Evolutionary conservation across 2,888 invertebrate species (phyloP).

Genomic region (Pedicia rivosa): DNA sequence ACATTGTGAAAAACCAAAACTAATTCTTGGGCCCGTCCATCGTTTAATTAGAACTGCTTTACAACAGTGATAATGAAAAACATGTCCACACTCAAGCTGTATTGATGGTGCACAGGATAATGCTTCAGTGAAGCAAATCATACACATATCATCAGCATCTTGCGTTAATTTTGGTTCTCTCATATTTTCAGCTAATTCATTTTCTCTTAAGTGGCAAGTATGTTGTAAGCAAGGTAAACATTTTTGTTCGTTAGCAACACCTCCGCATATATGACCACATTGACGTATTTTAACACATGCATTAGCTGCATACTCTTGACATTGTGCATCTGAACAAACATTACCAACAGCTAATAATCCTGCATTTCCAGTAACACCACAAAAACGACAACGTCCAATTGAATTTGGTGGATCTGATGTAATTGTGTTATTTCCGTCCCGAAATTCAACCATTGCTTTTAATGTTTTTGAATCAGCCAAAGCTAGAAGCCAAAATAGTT

Average conservation of each 20-base stretch:
- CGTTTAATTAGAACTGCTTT: conserved; percentile 66
- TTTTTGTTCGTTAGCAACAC: conserved; percentile 65
- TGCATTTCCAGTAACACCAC: conserved; percentile 67
- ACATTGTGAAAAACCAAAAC: conserved; percentile 89
- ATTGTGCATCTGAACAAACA: conserved; percentile 86
- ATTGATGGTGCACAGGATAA: conserved; percentile 89
- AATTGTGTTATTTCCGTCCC: conserved; percentile 46
- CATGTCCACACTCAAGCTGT: conserved; percentile 83
- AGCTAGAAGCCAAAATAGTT: conserved; percentile 87
- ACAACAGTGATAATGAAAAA: conserved; percentile 89
- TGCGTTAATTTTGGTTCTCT: conserved; percentile 52
- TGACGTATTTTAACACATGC: conserved; percentile 69
- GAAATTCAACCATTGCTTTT: conserved; percentile 80
- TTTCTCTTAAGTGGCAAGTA: conserved; percentile 44
- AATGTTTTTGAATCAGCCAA: conserved; percentile 86
- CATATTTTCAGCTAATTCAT: conserved; percentile 22
- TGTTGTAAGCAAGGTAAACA: conserved; percentile 86
- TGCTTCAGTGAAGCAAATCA: conserved; percentile 98
- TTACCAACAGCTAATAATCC: conserved; percentile 84
- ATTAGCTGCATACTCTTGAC: conserved; percentile 47
- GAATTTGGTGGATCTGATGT: conserved; percentile 32
- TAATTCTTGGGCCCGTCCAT: conserved; percentile 92
- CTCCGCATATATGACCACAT: conserved; percentile 91
- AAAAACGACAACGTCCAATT: conserved; percentile 77
- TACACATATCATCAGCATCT: conserved; percentile 98